These are phyloP conservation scores for Camponotus vicinus DNA, from an alignment of 1,140 invertebrate genomes.

Conservation along the genomic window DNA sequence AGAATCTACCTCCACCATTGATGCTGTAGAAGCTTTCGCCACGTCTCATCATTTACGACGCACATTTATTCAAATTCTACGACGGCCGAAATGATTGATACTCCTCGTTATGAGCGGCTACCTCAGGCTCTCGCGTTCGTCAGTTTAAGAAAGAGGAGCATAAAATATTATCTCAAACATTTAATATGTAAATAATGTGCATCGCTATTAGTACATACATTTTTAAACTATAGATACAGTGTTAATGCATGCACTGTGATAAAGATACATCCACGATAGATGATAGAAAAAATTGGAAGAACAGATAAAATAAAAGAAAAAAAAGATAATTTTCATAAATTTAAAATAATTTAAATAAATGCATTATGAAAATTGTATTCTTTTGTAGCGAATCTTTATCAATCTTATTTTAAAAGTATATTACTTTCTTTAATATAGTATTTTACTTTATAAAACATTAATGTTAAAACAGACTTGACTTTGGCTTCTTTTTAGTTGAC, in stretches of 20 bases:
- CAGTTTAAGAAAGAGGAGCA: slow-evolving; percentile 44
- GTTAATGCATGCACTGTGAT: slow-evolving; percentile 29
- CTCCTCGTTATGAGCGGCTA: slow-evolving; percentile 68
- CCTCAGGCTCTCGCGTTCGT: slow-evolving; percentile 61
- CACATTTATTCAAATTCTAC: slow-evolving; percentile 80
- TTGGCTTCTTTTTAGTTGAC: neutral
- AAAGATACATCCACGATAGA: slow-evolving; percentile 5
- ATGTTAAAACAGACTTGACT: neutral
- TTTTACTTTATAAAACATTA: neutral
- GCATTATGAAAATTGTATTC: neutral
- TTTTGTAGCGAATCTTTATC: neutral
- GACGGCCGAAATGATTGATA: slow-evolving; percentile 76
- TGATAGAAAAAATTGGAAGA: neutral
- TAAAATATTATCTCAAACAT: slow-evolving; percentile 56
- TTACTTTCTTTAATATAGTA: neutral
- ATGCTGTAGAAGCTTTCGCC: slow-evolving; percentile 80
- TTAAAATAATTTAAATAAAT: slow-evolving; percentile 10
- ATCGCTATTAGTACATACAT: slow-evolving; percentile 37
- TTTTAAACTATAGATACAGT: slow-evolving; percentile 22
- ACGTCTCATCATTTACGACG: slow-evolving; percentile 84
- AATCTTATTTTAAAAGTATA: slow-evolving; percentile 8
- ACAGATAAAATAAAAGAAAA: neutral
- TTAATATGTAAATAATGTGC: slow-evolving; percentile 61
- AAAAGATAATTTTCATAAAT: neutral
- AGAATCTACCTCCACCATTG: slow-evolving; percentile 21